phyloP scores from a whole-genome alignment of 2,797 vertebrate genomes.

The Phalanger gymnotis region DNA sequence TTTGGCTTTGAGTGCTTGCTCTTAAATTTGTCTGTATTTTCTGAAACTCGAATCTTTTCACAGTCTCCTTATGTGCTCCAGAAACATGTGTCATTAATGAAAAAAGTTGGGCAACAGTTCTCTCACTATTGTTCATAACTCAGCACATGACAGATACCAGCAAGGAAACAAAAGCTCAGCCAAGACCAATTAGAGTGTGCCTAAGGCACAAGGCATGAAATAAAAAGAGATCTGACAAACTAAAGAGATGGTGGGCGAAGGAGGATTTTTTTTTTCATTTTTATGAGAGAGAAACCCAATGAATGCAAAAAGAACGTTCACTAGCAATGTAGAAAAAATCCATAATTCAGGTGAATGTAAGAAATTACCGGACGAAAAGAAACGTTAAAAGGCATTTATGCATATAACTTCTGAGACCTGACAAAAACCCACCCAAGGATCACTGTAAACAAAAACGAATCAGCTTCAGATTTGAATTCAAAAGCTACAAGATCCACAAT shows the following conservation, averaged over 20 bases:
- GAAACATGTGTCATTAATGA: slow-evolving; percentile 75
- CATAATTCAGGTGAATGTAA: not conserved
- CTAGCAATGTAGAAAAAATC: not conserved
- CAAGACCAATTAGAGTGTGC: slow-evolving; percentile 60
- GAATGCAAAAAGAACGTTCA: slow-evolving; percentile 28
- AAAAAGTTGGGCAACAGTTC: slow-evolving; percentile 48
- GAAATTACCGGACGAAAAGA: not conserved
- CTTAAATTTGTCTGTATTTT: slow-evolving; percentile 65
- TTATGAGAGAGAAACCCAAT: slow-evolving; percentile 51
- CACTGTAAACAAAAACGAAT: slow-evolving; percentile 29
- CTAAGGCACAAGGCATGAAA: slow-evolving; percentile 44
- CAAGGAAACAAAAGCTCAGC: slow-evolving; percentile 55
- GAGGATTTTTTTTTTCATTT: slow-evolving; percentile 37
- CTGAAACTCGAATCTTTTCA: slow-evolving; percentile 72
- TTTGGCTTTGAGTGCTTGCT: slow-evolving; percentile 65
- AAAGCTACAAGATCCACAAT: slow-evolving; percentile 3
- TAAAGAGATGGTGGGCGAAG: slow-evolving; percentile 37
- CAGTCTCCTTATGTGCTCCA: slow-evolving; percentile 53
- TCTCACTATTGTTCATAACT: slow-evolving; percentile 63
- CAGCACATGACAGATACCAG: slow-evolving; percentile 53
- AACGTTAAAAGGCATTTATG: not conserved
- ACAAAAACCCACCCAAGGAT: not conserved
- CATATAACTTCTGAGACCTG: not conserved
- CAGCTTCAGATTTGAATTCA: not conserved
- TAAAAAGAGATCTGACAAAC: slow-evolving; percentile 57